Evolutionary conservation across 2,888 invertebrate species (phyloP).

Genomic region (Stenotaenia linearis): DNA sequence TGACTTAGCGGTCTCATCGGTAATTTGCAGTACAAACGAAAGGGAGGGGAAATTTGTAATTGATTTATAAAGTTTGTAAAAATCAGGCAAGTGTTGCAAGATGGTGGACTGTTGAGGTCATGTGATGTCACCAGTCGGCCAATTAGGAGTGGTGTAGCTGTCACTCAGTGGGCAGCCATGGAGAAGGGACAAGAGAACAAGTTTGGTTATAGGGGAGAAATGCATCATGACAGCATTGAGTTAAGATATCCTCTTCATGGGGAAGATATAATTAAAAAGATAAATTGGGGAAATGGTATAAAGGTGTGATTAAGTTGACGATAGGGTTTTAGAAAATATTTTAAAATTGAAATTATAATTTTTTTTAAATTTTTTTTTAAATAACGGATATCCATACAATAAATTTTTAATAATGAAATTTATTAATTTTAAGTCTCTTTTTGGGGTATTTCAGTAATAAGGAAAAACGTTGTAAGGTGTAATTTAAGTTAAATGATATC

Average conservation of each 20-base stretch:
- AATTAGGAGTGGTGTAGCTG: constrained; percentile 22
- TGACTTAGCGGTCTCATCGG: background rate
- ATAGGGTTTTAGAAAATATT: background rate
- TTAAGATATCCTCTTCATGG: constrained; percentile 19
- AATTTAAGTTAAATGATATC: no score
- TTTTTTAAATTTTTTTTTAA: no score
- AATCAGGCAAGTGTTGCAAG: constrained; percentile 8
- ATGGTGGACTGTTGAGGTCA: constrained; percentile 19
- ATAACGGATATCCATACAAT: no score
- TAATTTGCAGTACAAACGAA: background rate
- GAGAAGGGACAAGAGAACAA: constrained; percentile 26
- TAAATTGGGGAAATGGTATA: background rate
- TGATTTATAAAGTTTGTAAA: constrained; percentile 10
- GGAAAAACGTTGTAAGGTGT: no score
- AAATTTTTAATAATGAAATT: no score
- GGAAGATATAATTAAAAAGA: constrained; percentile 26
- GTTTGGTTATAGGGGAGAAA: constrained; percentile 20
- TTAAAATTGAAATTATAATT: background rate
- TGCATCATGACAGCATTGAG: constrained; percentile 22
- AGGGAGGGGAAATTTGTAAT: background rate
- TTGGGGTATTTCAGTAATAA: no score
- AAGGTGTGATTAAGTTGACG: background rate
- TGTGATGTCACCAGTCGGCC: constrained; percentile 21
- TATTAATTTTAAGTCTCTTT: no score
- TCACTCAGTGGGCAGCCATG: constrained; percentile 26